Evolutionary conservation across 1,140 invertebrate species (phyloP), one percentile per base, ranked within the genome.

Genomic region (Sinonovacula constricta): DNA sequence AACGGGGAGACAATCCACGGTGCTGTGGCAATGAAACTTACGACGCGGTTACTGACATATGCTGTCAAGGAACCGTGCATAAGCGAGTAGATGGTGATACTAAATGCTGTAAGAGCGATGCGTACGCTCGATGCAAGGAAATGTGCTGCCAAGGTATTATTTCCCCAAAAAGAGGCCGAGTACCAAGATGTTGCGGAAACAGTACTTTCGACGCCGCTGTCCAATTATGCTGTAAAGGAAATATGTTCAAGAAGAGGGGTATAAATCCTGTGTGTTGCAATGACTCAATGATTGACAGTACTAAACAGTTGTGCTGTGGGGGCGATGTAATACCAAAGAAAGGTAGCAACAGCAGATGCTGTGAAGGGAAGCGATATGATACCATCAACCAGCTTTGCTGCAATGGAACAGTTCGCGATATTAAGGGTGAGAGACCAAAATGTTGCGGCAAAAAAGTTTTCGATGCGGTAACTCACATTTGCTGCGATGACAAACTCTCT

Each of bases 281-380:
- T 31, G 51, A 78, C 31, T 69, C 75, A 2, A 69, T 78, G 56
- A 69, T 78, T 30, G 75, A 78, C n/a, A 28, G 34, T 0, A 68
- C 67, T 2, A 78, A 69, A 26, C 15, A 68, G 28, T 39, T 78
- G 1, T 78, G 75, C 28, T 78, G 75, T 33, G n/a, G 70, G 2
- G 66, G 75, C 22, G 54, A 7, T 3, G 45, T 62, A n/a, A 14
- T n/a, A 26, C 28, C 4, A 49, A 62, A 33, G 49, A 14, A 49
- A 7, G 75, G 75, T 24, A 70, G 65, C 22, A 78, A 69, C 24
- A 69, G 66, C 28, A 68, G 51, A 69, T 78, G 75, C 39, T 78
- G 75, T 33, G 75, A 57, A 31, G 2, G 1, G 14, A 70, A 63
- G 36, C 22, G 75, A 2, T 30, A 60, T 33, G 75, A 78, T 31